Conservation (phyloP, 2,797 vertebrate genomes). For the Serranus cabrilla region DNA sequence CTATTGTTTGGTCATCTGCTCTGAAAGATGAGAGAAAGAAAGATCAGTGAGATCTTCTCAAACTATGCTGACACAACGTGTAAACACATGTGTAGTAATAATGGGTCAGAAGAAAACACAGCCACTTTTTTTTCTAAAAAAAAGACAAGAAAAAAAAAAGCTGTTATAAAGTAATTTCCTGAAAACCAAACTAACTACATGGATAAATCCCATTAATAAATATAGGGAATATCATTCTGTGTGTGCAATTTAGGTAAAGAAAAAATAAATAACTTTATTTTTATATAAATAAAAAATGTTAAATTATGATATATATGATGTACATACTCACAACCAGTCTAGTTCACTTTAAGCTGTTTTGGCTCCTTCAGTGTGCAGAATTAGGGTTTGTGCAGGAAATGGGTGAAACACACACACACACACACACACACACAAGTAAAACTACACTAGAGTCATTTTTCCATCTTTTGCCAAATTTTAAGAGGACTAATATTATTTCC, state of each 20-base stretch:
- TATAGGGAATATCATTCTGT: too few species aligned
- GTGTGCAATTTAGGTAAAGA: not conserved
- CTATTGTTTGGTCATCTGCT: too few species aligned
- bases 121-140: not conserved
- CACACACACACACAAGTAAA: slow-evolving; percentile 1
- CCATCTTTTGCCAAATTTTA: slow-evolving; percentile 31
- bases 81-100: not conserved
- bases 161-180: too few species aligned
- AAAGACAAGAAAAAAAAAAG: too few species aligned
- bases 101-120: not conserved
- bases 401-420: slow-evolving; percentile 13
- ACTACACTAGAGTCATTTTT: slow-evolving; percentile 26
- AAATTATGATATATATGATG: not conserved
- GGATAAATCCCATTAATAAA: too few species aligned
- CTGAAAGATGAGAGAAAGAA: too few species aligned
- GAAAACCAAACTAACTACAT: too few species aligned
- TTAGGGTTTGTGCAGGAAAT: slow-evolving; percentile 30
- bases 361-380: slow-evolving; percentile 24
- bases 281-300: not conserved
- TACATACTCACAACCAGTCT: not conserved
- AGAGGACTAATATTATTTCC: slow-evolving; percentile 51
- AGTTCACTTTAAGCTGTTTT: slow-evolving; percentile 13
- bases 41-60: too few species aligned
- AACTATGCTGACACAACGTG: not conserved
- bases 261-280: not conserved